Evolutionary conservation across 1,140 invertebrate species (phyloP), one percentile per base, ranked within the genome.

Genomic region (Charaxes varanes): DNA sequence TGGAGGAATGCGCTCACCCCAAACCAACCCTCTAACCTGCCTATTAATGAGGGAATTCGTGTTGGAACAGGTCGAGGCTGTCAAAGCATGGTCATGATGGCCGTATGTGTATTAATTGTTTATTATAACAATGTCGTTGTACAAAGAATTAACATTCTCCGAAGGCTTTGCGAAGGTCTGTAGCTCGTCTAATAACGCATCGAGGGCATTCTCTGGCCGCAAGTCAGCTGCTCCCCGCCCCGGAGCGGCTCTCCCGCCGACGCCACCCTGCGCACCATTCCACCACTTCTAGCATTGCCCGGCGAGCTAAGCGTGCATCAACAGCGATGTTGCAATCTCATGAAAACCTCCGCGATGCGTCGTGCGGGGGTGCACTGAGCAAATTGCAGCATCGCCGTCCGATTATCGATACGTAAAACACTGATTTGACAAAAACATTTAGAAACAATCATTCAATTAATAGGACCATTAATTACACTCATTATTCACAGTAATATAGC

Each of bases 121-220:
- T n/a, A n/a, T n/a, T n/a, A n/a, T n/a, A n/a, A n/a, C n/a, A n/a
- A n/a, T n/a, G n/a, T n/a, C n/a, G n/a, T n/a, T n/a, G n/a, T n/a
- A n/a, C n/a, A n/a, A n/a, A n/a, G n/a, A n/a, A n/a, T n/a, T n/a
- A n/a, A n/a, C n/a, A n/a, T n/a, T n/a, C 82, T 85, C 64, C 34
- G 62, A 52, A 2, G 92, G 92, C 53, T 90, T 89, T 15, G 91
- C 89, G 72, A 94, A 94, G 5, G 93, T 95, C 73, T 95, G 93
- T 30, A 96, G 86, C 80, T 97, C 94, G 71, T 96, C 94, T 93
- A 97, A 79, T 91, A 97, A 82, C 90, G 93, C 92, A 91, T 97
- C 94, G 91, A 96, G 93, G 89, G 94, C 92, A 90, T 95, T 96
- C 90, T 95, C 93, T 88, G 91, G 85, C 87, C 91, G 89, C 85